Conservation (phyloP, 1,140 invertebrate species). For the Zaprionus lachaisei region DNA sequence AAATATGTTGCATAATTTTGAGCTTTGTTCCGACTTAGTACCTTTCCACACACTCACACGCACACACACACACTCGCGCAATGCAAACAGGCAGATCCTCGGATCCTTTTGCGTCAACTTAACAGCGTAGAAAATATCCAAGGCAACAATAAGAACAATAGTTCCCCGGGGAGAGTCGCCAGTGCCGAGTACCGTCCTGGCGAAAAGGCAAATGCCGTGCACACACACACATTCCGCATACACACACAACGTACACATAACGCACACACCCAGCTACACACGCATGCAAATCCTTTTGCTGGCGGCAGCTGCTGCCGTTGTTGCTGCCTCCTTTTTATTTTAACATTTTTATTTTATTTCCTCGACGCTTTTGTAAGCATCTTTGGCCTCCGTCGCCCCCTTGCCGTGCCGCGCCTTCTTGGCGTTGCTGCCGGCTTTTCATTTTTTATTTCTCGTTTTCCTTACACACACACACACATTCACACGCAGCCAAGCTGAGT, state of each 20-base stretch:
- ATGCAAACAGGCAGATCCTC: slow-evolving; percentile 62
- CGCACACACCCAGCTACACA: slow-evolving; percentile 36
- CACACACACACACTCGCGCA: slow-evolving; percentile 18
- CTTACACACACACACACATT: slow-evolving; percentile 21
- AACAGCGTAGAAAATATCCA: slow-evolving; percentile 82
- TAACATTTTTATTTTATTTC: slow-evolving; percentile 80
- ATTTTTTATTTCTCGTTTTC: slow-evolving; percentile 58
- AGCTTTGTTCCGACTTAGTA: slow-evolving; percentile 82
- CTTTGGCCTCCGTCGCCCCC: slow-evolving; percentile 58
- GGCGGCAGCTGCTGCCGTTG: slow-evolving; percentile 59
- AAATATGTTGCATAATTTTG: slow-evolving; percentile 82
- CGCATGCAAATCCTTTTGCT: slow-evolving; percentile 81
- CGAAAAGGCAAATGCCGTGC: slow-evolving; percentile 67
- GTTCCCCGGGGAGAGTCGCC: slow-evolving; percentile 72
- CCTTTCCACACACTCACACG: slow-evolving; percentile 63
- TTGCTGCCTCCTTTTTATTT: slow-evolving; percentile 60
- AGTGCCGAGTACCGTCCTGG: slow-evolving; percentile 51
- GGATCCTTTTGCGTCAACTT: slow-evolving; percentile 82
- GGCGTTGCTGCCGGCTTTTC: slow-evolving; percentile 62
- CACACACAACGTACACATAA: too few relatives aligned
- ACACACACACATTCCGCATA: slow-evolving; percentile 27
- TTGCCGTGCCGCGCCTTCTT: slow-evolving; percentile 36
- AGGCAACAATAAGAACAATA: slow-evolving; percentile 83
- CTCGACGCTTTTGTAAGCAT: slow-evolving; percentile 72
- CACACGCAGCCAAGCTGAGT: slow-evolving; percentile 26